These are phyloP conservation scores for Nebria ingens DNA, from an alignment of 1,140 invertebrate genomes.

Conservation along the genomic window DNA sequence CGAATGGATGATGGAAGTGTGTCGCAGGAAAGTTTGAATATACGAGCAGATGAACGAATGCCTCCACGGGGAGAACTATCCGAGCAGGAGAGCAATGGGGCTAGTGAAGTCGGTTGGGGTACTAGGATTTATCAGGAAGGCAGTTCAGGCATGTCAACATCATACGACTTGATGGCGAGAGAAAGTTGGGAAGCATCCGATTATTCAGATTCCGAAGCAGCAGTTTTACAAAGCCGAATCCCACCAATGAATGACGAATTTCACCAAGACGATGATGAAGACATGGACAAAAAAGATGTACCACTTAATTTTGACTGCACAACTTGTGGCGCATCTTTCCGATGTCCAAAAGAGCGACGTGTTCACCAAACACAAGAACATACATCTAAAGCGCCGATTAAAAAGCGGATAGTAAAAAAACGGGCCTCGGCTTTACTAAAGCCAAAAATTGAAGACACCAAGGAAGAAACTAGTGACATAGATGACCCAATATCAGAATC, in stretches of 20 bases:
- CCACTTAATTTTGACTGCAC: constrained; percentile 35
- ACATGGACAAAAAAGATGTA: constrained; percentile 15
- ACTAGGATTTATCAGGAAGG: constrained; percentile 28
- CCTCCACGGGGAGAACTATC: constrained; percentile 70
- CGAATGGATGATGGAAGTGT: constrained; percentile 41
- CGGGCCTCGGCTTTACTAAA: constrained; percentile 16
- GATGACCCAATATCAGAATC: constrained; percentile 26
- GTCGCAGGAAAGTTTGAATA: constrained; percentile 54
- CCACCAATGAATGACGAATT: constrained; percentile 12
- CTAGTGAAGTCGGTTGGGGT: constrained; percentile 28
- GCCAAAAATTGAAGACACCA: constrained; percentile 26
- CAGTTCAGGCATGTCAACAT: constrained; percentile 42
- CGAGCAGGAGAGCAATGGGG: constrained; percentile 69
- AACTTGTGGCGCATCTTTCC: constrained; percentile 48
- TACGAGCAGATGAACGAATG: constrained; percentile 74
- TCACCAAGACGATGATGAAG: not conserved
- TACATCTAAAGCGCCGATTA: constrained; percentile 15
- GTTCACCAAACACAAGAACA: constrained; percentile 46
- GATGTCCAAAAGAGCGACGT: constrained; percentile 52
- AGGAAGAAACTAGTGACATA: constrained; percentile 24
- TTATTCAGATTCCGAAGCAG: constrained; percentile 46
- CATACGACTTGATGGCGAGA: constrained; percentile 53
- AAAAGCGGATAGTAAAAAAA: constrained; percentile 28
- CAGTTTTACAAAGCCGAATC: constrained; percentile 20
- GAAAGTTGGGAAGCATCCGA: constrained; percentile 57